Evolutionary conservation across 30 jellyfish, hydroid and myxozoan species (phyloP).

Genomic region (Calvadosia cruxmelitensis): DNA sequence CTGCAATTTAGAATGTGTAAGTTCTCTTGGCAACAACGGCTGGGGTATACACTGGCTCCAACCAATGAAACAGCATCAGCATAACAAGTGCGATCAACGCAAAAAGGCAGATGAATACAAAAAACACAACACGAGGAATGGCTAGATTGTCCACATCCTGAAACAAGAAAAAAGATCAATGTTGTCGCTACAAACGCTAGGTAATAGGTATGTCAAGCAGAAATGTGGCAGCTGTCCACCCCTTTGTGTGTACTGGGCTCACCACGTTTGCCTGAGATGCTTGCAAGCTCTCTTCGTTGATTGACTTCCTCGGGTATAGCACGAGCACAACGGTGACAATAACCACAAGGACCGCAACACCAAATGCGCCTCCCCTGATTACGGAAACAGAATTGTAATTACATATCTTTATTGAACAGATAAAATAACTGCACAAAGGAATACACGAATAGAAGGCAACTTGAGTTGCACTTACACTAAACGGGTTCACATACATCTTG

Average conservation of each 20-base stretch:
- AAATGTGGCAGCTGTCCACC: no score
- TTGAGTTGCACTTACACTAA: no score
- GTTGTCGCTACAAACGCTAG: not conserved
- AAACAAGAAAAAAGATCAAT: constrained; percentile 10
- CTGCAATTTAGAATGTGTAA: constrained; percentile 51
- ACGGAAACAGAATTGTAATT: not conserved
- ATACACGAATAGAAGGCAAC: no score
- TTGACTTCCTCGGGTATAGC: constrained; percentile 48
- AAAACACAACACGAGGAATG: constrained; percentile 36
- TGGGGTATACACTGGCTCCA: constrained; percentile 67
- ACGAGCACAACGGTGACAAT: constrained; percentile 37
- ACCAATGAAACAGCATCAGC: constrained; percentile 27
- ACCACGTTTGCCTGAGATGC: constrained; percentile 30
- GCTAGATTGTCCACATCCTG: constrained; percentile 53
- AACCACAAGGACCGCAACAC: constrained; percentile 31
- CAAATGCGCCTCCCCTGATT: constrained; percentile 35
- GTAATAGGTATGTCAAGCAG: no score
- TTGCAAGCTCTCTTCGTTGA: constrained; percentile 22
- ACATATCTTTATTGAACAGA: no score
- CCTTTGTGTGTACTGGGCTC: no score
- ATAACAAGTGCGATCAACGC: constrained; percentile 37
- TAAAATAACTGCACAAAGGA: no score
- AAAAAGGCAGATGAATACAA: constrained; percentile 41
- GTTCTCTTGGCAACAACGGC: constrained; percentile 61
- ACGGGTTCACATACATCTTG: no score